phyloP scores from a whole-genome alignment of 2,113 vertebrate genomes.

The Typhlomys cinereus region DNA sequence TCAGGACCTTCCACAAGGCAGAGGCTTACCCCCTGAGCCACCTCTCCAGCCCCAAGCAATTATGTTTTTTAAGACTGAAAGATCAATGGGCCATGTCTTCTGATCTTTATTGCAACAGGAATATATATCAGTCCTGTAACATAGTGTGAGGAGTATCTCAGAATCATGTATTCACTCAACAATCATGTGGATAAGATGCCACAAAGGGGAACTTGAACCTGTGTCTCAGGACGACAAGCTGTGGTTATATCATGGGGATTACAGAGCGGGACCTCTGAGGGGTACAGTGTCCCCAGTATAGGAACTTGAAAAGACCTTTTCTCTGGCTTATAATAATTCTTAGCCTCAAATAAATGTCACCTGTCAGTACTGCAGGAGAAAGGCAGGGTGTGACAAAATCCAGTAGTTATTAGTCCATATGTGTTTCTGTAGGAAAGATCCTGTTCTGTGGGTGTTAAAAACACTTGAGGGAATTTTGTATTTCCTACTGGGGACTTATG shows the following conservation, averaged over 20 bases:
- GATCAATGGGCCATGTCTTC: not conserved
- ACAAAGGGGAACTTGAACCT: rapidly evolving
- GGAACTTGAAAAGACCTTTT: not conserved
- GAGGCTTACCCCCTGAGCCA: too few relatives aligned
- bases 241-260: not conserved
- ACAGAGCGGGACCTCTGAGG: not conserved
- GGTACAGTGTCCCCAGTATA: not conserved
- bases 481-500: slow-evolving; percentile 32
- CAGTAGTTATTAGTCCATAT: not conserved
- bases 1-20: too few relatives aligned
- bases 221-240: not conserved
- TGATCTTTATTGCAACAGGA: not conserved
- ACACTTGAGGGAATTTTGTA: not conserved
- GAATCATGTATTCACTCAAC: not conserved
- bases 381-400: not conserved
- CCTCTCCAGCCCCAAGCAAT: too few relatives aligned
- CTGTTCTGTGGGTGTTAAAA: slow-evolving; percentile 2
- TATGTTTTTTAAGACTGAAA: too few relatives aligned
- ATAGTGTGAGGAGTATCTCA: not conserved
- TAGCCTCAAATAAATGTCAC: not conserved
- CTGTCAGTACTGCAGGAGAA: not conserved
- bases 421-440: not conserved
- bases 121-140: not conserved
- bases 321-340: not conserved
- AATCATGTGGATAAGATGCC: not conserved